phyloP scores from a whole-genome alignment of 2,797 vertebrate genomes.

The Pyrocephalus nanus region DNA sequence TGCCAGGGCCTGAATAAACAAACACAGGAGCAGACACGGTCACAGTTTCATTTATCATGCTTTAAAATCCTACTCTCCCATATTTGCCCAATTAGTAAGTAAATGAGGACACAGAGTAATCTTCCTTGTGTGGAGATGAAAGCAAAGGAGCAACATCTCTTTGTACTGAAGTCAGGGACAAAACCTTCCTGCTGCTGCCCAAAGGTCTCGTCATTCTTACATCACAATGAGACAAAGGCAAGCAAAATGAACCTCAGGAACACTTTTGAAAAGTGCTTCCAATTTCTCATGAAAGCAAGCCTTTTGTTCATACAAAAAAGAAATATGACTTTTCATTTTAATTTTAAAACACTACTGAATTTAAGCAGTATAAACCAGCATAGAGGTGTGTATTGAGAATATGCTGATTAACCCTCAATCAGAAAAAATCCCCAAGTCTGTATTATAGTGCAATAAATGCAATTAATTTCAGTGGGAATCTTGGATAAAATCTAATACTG shows the following conservation, averaged over 20 bases:
- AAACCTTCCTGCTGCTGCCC: not conserved
- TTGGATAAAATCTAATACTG: not conserved
- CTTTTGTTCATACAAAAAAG: not conserved
- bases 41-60: not conserved
- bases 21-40: not conserved
- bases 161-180: not conserved
- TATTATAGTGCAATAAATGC: not conserved
- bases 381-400: not conserved
- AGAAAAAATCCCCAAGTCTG: not conserved
- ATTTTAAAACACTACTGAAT: not conserved
- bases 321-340: not conserved
- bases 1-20: not conserved
- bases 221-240: not conserved
- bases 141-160: not conserved
- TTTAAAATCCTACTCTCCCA: not conserved
- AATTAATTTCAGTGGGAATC: not conserved
- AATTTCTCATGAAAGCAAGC: not conserved
- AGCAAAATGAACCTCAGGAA: not conserved
- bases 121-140: not conserved
- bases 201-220: not conserved
- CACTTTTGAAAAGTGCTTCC: not conserved
- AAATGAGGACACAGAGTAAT: not conserved
- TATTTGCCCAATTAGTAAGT: not conserved
- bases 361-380: not conserved
- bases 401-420: not conserved